Evolutionary conservation across 1,140 invertebrate species (phyloP).

Genomic region (Apis dorsata): DNA sequence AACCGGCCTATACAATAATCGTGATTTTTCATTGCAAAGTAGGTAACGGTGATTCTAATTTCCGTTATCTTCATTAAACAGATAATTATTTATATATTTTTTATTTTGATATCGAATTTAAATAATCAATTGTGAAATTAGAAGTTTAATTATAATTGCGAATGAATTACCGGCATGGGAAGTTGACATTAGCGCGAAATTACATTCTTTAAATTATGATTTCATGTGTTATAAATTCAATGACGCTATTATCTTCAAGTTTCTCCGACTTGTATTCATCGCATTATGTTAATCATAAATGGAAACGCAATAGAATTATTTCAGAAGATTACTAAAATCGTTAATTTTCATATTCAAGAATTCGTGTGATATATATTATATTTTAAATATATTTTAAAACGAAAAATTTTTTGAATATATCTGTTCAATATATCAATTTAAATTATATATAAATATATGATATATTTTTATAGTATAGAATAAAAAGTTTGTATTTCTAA

Average conservation of each 20-base stretch:
- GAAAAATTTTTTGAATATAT: too few species aligned
- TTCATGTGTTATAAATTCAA: background rate
- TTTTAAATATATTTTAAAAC: background rate
- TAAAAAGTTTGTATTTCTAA: background rate
- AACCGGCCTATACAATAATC: slow-evolving; percentile 7
- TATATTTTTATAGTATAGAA: background rate
- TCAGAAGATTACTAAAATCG: slow-evolving; percentile 3
- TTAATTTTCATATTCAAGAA: slow-evolving; percentile 4
- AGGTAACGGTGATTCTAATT: background rate
- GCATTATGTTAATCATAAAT: background rate
- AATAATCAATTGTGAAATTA: background rate
- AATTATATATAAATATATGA: background rate
- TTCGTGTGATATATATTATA: background rate
- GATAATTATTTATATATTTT: background rate
- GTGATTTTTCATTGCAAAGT: background rate
- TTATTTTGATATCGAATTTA: background rate
- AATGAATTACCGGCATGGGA: slow-evolving; percentile 26
- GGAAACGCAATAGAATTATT: background rate
- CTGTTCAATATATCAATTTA: background rate
- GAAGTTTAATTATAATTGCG: slow-evolving; percentile 44
- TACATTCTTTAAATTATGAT: slow-evolving; percentile 31
- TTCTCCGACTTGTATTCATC: background rate
- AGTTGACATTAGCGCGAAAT: slow-evolving; percentile 43
- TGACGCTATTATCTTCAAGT: background rate
- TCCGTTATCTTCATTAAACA: background rate